A percentile compares a stretch with the other conserved stretches of the same genome.
Conservation (phyloP, 2,888 invertebrate species). For the Heliconius hortense region DNA sequence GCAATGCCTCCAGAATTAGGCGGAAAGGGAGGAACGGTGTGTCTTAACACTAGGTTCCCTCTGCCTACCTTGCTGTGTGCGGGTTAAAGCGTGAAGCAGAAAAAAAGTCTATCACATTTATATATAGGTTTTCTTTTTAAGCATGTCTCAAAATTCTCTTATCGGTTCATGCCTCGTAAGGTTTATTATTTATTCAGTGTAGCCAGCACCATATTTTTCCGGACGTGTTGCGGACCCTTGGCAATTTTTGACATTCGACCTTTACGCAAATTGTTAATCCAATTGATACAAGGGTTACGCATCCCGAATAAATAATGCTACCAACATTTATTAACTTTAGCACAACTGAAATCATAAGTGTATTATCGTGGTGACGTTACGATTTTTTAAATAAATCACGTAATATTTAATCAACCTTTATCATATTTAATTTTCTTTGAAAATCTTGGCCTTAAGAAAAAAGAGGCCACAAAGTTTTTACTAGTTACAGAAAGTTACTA, state of each 20-base stretch:
- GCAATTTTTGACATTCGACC: constrained; percentile 54
- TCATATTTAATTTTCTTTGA: too few species aligned
- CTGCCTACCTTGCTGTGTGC: too few species aligned
- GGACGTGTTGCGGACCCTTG: constrained; percentile 32
- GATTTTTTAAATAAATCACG: neutral
- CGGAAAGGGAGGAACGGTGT: too few species aligned
- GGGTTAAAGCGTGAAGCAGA: neutral
- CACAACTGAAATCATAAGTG: constrained; percentile 12
- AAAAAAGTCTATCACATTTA: neutral
- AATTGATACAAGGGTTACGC: constrained; percentile 40
- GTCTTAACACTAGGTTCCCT: too few species aligned
- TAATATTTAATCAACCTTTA: too few species aligned
- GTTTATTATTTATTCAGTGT: constrained; percentile 36
- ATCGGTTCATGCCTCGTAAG: constrained; percentile 24
- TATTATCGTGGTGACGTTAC: constrained; percentile 15
- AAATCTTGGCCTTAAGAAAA: too few species aligned
- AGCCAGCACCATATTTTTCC: constrained; percentile 32
- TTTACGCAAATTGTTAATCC: constrained; percentile 58
- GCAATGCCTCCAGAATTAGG: too few species aligned
- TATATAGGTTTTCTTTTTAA: neutral
- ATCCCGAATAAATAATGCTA: constrained; percentile 40
- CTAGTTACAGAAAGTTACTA: too few species aligned
- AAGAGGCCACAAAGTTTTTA: too few species aligned
- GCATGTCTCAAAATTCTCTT: constrained; percentile 5
- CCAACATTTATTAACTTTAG: constrained; percentile 35